Base-by-base conservation (phyloP, 2,888 invertebrate species). In the Apotomis turbidana region DNA sequence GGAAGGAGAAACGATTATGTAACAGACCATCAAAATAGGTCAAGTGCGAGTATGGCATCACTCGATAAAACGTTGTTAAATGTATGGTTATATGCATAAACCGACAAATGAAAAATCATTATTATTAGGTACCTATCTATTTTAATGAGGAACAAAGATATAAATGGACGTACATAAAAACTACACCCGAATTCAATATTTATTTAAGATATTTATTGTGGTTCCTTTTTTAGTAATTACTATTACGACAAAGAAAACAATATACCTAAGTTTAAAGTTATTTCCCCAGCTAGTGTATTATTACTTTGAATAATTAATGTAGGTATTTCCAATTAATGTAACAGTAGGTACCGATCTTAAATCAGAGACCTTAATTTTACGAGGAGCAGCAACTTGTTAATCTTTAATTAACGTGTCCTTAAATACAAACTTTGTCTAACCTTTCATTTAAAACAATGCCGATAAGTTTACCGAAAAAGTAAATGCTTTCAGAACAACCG, bases 361-460 rank as follows among this genome's bases (percentile, higher is more conserved):
- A 71, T 46, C 8, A 49, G 13, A 67, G 60, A 49, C 60, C 62
- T 62, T 60, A 3, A 41, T 38, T 59, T 57, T 51, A 36, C 5
- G 44, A 54, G 54, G 27, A 61, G 59, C 46, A 59, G 5, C 9
- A 67, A 55, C 52, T 64, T 59, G 54, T 38, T 49, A 15, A 38
- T 60, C 71, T 71, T 5, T 66, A 71, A 71, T 66, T 66, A 66
- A 49, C 54, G 38, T 61, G 49, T 59, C 13, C 60, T 52, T 54
- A 60, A 70, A 12, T 55, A 41, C 52, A 71, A 66, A 60, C 54
- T 54, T 54, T 54, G 54, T 38, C 55, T 55, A 46, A 49, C 49
- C 60, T 15, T 66, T 66, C 38, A 60, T 49, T 71, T 66, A 15
- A 49, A 66, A 71, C 66, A 66, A 66, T 67, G 38, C 55, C 38